Evolutionary conservation across 2,888 invertebrate species (phyloP).

Genomic region (Xestia rhomboidea): DNA sequence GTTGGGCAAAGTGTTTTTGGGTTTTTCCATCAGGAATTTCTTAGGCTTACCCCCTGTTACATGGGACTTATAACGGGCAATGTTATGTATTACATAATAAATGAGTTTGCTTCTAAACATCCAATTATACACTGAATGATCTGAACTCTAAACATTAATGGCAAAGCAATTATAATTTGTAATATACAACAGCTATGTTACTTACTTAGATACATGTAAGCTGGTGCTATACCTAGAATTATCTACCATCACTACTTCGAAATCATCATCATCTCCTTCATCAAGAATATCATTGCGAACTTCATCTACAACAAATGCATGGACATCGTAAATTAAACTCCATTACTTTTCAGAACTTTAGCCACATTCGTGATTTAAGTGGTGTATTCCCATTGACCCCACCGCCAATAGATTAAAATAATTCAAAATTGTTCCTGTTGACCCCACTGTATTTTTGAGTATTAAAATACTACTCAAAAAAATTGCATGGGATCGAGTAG

Average conservation of each 20-base stretch:
- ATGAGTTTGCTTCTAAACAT: neutral
- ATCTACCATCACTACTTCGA: conserved; percentile 88
- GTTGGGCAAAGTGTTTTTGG: neutral
- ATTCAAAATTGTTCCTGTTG: no score
- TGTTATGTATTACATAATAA: neutral
- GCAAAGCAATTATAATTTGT: conserved; percentile 1
- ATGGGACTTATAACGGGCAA: neutral
- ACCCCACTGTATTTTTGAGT: no score
- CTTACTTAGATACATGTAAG: conserved; percentile 92
- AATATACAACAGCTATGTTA: conserved; percentile 53
- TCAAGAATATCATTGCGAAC: conserved; percentile 73
- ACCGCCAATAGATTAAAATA: no score
- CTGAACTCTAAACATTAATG: neutral
- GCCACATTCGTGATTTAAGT: neutral
- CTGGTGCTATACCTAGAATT: conserved; percentile 90
- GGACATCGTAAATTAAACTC: no score
- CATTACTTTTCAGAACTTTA: neutral
- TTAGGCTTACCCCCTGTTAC: neutral
- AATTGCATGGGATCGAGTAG: no score
- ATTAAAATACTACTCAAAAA: no score
- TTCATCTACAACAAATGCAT: conserved; percentile 70
- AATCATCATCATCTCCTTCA: conserved; percentile 84
- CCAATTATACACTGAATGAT: neutral
- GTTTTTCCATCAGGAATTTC: neutral
- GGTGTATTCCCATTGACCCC: no score